A percentile compares a stretch with the other conserved stretches of the same genome.
These are phyloP conservation scores for Bombus soroeensis DNA, from an alignment of 1,140 invertebrate genomes.

Conservation along the genomic window DNA sequence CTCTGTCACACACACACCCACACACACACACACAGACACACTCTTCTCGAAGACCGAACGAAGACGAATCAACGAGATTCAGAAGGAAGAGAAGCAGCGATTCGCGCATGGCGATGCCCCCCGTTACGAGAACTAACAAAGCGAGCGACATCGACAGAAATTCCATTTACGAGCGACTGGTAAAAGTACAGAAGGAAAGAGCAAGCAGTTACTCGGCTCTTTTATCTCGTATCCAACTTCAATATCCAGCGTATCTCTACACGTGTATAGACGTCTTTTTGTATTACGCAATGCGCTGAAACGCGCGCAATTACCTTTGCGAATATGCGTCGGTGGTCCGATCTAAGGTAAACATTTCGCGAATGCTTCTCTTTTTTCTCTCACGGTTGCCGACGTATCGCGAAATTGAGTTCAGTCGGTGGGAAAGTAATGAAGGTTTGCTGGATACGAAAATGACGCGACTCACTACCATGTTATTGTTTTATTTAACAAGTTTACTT, in stretches of 20 bases:
- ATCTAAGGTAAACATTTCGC: neutral
- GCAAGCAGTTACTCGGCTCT: conserved; percentile 4
- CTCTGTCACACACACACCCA: too few relatives aligned
- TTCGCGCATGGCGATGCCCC: too few relatives aligned
- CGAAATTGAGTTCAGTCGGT: neutral
- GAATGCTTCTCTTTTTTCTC: too few relatives aligned
- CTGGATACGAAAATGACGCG: neutral
- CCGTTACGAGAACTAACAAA: neutral
- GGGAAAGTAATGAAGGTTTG: too few relatives aligned
- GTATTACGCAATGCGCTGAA: conserved; percentile 18
- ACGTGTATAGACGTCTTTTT: neutral
- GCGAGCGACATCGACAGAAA: neutral
- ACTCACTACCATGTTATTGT: too few relatives aligned
- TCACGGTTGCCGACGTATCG: too few relatives aligned
- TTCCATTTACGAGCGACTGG: conserved; percentile 12
- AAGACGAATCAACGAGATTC: too few relatives aligned
- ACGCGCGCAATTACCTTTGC: conserved; percentile 37
- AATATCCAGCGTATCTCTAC: conserved; percentile 21
- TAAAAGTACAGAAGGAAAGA: neutral
- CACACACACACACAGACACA: too few relatives aligned
- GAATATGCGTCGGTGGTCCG: conserved; percentile 1
- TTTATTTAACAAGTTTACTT: neutral
- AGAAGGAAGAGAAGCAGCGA: too few relatives aligned
- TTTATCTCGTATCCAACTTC: conserved; percentile 23
- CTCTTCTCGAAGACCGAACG: too few relatives aligned